These are phyloP conservation scores for Mythimna vitellina DNA, from an alignment of 2,888 invertebrate species.

Conservation along the genomic window DNA sequence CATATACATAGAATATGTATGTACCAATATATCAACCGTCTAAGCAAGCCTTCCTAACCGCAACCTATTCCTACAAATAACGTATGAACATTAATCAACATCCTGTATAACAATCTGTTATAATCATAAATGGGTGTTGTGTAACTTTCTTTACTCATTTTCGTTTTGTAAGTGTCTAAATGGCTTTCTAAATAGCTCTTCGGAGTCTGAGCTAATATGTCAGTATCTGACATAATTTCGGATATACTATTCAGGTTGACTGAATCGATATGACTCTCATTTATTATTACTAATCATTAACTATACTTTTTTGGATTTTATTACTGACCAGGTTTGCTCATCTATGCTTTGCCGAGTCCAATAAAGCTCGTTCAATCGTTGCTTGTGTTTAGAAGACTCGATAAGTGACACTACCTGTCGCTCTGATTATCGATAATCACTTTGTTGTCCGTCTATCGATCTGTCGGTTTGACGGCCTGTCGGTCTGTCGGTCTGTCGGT, in stretches of 20 bases:
- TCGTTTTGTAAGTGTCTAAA: conserved; percentile 5
- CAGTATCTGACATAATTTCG: background rate
- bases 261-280: no score
- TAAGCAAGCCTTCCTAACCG: conserved; percentile 34
- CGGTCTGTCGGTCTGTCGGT: no score
- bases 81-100: conserved; percentile 40
- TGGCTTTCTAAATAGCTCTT: conserved; percentile 13
- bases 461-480: no score
- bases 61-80: conserved; percentile 34
- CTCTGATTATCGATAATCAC: no score
- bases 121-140: background rate
- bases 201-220: background rate
- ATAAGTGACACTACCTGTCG: no score
- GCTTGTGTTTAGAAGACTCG: no score
- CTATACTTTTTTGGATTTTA: no score
- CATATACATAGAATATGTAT: conserved; percentile 4
- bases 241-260: background rate
- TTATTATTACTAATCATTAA: no score
- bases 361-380: no score
- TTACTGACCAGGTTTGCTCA: no score
- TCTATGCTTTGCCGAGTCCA: no score
- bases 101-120: background rate
- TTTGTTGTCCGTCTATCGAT: no score
- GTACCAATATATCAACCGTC: conserved; percentile 43
- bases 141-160: conserved; percentile 11